A percentile compares a stretch with the other conserved stretches of the same genome.
Evolutionary conservation across 2,888 invertebrate species (phyloP).

Genomic region (Lycocerus yunnanus): DNA sequence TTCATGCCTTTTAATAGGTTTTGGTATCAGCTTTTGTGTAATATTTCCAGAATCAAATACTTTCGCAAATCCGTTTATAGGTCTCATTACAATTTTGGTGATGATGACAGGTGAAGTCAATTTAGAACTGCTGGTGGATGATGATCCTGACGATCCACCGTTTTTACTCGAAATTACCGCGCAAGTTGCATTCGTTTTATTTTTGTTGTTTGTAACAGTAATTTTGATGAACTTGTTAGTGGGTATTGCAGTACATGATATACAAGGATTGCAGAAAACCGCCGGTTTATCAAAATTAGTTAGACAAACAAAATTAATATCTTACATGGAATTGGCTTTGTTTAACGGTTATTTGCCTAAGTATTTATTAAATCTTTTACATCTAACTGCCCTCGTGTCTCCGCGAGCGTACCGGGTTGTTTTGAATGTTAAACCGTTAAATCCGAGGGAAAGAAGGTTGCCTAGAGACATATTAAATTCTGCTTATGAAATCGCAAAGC

Average conservation of each 20-base stretch:
- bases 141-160: constrained; percentile 76
- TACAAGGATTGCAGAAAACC: constrained; percentile 83
- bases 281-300: constrained; percentile 83
- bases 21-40: constrained; percentile 86
- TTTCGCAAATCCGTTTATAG: constrained; percentile 83
- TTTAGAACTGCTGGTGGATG: constrained; percentile 74
- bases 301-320: constrained; percentile 84
- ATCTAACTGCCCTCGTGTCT: constrained; percentile 78
- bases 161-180: constrained; percentile 79
- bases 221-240: constrained; percentile 85
- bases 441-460: constrained; percentile 80
- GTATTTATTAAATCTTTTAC: constrained; percentile 72
- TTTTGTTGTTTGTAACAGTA: constrained; percentile 81
- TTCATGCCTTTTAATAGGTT: constrained; percentile 82
- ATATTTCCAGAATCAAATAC: constrained; percentile 83
- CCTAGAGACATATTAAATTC: constrained; percentile 79
- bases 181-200: constrained; percentile 80
- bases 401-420: constrained; percentile 83
- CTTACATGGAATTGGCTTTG: constrained; percentile 80
- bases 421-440: constrained; percentile 79
- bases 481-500: constrained; percentile 80
- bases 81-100: constrained; percentile 81
- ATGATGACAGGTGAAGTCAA: constrained; percentile 91
- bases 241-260: constrained; percentile 87
- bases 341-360: constrained; percentile 80